phyloP scores from a whole-genome alignment of 92 coral and sea anemone genomes.

The Umimayanthus kanabou region DNA sequence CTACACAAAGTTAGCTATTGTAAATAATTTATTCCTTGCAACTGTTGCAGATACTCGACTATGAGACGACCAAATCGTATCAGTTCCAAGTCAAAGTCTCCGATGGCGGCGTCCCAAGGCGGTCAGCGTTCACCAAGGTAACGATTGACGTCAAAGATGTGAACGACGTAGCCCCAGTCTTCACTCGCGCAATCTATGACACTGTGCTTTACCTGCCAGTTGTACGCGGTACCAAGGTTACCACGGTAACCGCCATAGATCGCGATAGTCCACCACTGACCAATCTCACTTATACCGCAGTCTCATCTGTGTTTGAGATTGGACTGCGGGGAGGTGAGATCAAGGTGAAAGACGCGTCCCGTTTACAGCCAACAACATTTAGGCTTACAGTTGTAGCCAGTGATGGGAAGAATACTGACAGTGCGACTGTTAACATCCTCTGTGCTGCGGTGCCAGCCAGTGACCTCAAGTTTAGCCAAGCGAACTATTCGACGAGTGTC shows the following conservation, averaged over 20 bases:
- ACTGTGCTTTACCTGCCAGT: slow-evolving; percentile 75
- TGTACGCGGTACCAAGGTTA: slow-evolving; percentile 65
- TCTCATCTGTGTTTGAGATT: slow-evolving; percentile 56
- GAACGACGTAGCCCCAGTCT: slow-evolving; percentile 85
- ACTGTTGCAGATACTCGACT: slow-evolving; percentile 67
- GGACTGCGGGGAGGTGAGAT: slow-evolving; percentile 63
- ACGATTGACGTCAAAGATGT: slow-evolving; percentile 68
- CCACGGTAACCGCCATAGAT: slow-evolving; percentile 80
- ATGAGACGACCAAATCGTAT: slow-evolving; percentile 67
- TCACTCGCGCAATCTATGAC: slow-evolving; percentile 56
- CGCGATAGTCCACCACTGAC: slow-evolving; percentile 65
- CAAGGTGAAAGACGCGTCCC: slow-evolving; percentile 67
- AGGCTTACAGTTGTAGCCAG: slow-evolving; percentile 60
- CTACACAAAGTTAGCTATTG: no score
- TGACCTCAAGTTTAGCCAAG: slow-evolving; percentile 70
- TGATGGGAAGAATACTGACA: slow-evolving; percentile 71
- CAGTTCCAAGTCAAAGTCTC: slow-evolving; percentile 80
- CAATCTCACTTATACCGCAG: slow-evolving; percentile 66
- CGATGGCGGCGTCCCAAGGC: slow-evolving; percentile 75
- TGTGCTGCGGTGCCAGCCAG: slow-evolving; percentile 67
- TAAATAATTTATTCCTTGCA: neutral
- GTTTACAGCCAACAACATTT: slow-evolving; percentile 55
- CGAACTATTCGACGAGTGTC: slow-evolving; percentile 63
- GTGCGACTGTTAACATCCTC: slow-evolving; percentile 62
- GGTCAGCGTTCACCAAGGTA: slow-evolving; percentile 74